These are phyloP conservation scores for Stichopus chloronotus DNA, from an alignment of 35 echinoderm and acorn worm genomes.

Conservation along the genomic window DNA sequence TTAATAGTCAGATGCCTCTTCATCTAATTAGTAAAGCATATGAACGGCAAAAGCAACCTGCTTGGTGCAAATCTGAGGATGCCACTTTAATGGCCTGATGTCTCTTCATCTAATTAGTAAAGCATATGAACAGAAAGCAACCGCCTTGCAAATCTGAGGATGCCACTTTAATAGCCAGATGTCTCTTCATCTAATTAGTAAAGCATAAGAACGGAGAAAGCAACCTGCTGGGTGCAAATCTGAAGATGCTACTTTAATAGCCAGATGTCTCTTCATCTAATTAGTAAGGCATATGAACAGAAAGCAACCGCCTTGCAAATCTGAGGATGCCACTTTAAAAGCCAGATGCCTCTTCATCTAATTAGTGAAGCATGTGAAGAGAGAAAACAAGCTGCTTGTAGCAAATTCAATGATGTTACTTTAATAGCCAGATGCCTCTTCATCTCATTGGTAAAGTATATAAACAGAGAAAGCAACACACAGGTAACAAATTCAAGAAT, in stretches of 20 bases:
- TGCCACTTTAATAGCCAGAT: neutral
- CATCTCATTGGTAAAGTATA: neutral
- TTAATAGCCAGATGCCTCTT: neutral
- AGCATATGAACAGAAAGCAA: too few relatives aligned
- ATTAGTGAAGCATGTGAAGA: neutral
- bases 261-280: neutral
- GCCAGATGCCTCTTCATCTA: neutral
- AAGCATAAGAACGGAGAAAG: neutral
- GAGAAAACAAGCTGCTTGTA: neutral
- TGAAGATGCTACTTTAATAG: neutral
- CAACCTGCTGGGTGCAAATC: neutral
- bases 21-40: constrained; percentile 2
- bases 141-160: neutral
- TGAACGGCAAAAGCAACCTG: neutral
- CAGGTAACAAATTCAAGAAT: too few relatives aligned
- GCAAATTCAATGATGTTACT: neutral
- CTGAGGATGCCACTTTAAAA: neutral
- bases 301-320: too few relatives aligned
- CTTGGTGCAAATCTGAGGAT: neutral
- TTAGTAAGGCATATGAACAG: neutral
- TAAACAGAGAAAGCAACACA: neutral
- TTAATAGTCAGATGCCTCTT: neutral
- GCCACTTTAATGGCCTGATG: neutral
- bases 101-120: constrained; percentile 6
- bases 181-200: neutral